phyloP scores from a whole-genome alignment of 2,797 vertebrate genomes.

The Arctocebus calabarensis region DNA sequence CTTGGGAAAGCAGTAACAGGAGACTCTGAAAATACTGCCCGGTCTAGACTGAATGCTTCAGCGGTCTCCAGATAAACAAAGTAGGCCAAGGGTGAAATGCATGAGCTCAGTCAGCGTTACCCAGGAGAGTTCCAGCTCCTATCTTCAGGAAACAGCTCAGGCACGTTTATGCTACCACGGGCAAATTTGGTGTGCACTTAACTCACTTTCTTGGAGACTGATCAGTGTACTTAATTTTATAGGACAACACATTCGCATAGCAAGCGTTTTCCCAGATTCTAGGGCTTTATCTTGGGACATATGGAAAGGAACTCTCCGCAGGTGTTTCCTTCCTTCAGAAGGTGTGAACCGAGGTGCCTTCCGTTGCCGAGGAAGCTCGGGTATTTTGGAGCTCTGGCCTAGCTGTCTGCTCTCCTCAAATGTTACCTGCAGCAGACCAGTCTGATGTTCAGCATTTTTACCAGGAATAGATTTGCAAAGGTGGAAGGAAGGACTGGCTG shows the following conservation, averaged over 20 bases:
- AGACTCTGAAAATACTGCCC: constrained; percentile 70
- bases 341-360: background rate
- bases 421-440: background rate
- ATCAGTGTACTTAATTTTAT: constrained; percentile 37
- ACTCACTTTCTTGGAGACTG: constrained; percentile 45
- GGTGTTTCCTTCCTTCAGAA: constrained; percentile 33
- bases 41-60: constrained; percentile 80
- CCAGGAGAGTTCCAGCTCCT: constrained; percentile 70
- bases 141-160: constrained; percentile 81
- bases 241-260: background rate
- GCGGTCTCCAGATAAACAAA: constrained; percentile 77
- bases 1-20: constrained; percentile 73
- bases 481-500: background rate
- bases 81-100: constrained; percentile 78
- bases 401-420: background rate
- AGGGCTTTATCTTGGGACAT: background rate
- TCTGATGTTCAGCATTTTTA: background rate
- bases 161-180: constrained; percentile 28
- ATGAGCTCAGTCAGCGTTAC: constrained; percentile 58
- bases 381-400: background rate
- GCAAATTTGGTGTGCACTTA: constrained; percentile 59
- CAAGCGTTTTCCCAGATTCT: constrained; percentile 50
- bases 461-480: background rate
- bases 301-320: constrained; percentile 13
- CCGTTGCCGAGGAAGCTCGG: background rate